Conservation (phyloP, 2,888 invertebrate species). For the Spialia ferax region DNA sequence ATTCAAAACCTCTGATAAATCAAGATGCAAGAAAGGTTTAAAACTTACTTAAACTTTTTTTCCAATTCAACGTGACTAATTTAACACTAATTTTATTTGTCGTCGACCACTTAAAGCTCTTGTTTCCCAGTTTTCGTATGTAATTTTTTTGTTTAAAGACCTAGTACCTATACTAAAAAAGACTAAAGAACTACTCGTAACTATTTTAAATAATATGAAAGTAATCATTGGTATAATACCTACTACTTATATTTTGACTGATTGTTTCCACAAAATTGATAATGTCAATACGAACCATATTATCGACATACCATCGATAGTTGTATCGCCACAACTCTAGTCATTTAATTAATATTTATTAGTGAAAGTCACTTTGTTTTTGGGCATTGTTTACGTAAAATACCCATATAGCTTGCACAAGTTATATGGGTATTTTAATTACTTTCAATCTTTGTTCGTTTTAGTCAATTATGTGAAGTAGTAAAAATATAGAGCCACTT, state of each 20-base stretch:
- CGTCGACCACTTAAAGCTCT: no score
- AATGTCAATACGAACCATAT: not conserved
- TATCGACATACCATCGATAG: not conserved
- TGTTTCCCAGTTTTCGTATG: no score
- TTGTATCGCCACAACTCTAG: not conserved
- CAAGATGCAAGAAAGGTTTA: no score
- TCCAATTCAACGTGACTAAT: no score
- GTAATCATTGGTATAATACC: no score
- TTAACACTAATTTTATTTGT: no score
- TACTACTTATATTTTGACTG: not conserved
- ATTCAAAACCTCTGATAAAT: not conserved
- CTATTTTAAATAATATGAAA: no score
- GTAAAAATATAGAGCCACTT: not conserved
- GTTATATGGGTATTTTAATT: slow-evolving; percentile 42
- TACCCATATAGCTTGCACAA: slow-evolving; percentile 43
- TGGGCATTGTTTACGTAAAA: slow-evolving; percentile 53
- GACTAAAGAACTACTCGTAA: no score
- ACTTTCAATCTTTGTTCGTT: slow-evolving; percentile 29
- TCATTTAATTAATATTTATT: slow-evolving; percentile 68
- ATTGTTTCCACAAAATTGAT: not conserved
- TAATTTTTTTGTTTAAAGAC: no score
- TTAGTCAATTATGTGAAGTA: slow-evolving; percentile 7
- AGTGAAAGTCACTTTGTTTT: slow-evolving; percentile 64
- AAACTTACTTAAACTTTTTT: no score
- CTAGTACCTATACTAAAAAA: no score